Evolutionary conservation across 2,888 invertebrate species (phyloP), one percentile per base, ranked within the genome.

Genomic region (Drosophila nr. medialis): DNA sequence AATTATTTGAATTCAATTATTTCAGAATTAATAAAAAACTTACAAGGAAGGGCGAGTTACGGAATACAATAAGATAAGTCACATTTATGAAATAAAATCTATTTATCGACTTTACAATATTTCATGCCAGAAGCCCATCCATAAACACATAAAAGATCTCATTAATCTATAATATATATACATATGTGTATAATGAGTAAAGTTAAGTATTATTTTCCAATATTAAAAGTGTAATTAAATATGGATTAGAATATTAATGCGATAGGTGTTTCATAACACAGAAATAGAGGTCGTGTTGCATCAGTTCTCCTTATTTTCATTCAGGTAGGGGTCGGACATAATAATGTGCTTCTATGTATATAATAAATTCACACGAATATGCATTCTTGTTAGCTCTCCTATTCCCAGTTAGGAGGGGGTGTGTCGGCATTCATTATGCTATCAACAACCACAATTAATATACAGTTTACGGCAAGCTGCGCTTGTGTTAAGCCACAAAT

Each of bases 281-380:
- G 24, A 24, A 24, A 24, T 24, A 24, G 24, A 24, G 24, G 24
- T 24, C 24, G 24, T 24, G 7, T 29, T 29, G 45, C 8, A 45
- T 2, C 15, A 15, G 45, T 45, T 15, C 1, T 15, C 24, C 24
- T 2, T 24, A 34, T 21, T 13, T 24, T 30, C 29, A 13, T 21
- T 15, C 5, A 21, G 8, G 27, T 15, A n/a, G 24, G 34, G 63
- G 6, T 10, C 5, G 21, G 13, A 18, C 15, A 27, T 49, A 10
- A 34, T 34, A 49, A 15, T 55, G 11, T n/a, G n/a, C 58, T 40
- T 54, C 53, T 38, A 7, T 24, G 45, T 11, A 21, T 34, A 38
- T 48, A 29, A 54, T 69, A 53, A 68, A 53, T 69, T 68, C 69
- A 68, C 68, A 68, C 69, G 69, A 58, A 68, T 68, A 15, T 32